phyloP scores from a whole-genome alignment of 2,113 vertebrate genomes.

The Struthidea cinerea region DNA sequence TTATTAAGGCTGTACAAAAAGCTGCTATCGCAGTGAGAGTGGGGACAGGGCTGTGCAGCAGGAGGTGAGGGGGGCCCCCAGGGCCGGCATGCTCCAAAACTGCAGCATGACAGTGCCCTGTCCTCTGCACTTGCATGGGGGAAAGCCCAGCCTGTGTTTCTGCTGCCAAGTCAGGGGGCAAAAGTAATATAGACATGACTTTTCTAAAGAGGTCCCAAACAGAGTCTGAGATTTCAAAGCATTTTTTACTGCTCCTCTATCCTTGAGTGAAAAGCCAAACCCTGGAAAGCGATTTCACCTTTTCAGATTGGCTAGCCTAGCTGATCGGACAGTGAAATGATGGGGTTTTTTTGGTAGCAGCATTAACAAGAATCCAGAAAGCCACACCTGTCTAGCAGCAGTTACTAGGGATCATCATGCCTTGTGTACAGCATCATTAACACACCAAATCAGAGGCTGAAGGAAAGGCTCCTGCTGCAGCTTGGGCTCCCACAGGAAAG shows the following conservation, averaged over 20 bases:
- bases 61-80: neutral
- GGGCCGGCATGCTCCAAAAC: rapidly evolving
- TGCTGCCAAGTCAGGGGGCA: neutral
- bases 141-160: neutral
- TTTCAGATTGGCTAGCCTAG: neutral
- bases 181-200: neutral
- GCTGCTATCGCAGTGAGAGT: rapidly evolving
- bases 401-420: neutral
- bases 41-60: neutral
- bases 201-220: neutral
- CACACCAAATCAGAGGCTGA: neutral
- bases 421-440: neutral
- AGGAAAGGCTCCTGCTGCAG: neutral
- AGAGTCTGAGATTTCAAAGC: neutral
- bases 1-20: neutral
- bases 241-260: neutral
- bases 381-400: neutral
- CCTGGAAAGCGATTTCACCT: neutral
- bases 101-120: rapidly evolving
- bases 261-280: neutral
- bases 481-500: neutral
- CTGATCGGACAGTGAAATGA: neutral
- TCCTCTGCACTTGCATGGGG: rapidly evolving
- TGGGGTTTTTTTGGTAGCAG: neutral
- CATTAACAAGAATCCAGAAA: neutral